phyloP scores from a whole-genome alignment of 2,797 vertebrate species.

The Spinibarbus caldwelli region DNA sequence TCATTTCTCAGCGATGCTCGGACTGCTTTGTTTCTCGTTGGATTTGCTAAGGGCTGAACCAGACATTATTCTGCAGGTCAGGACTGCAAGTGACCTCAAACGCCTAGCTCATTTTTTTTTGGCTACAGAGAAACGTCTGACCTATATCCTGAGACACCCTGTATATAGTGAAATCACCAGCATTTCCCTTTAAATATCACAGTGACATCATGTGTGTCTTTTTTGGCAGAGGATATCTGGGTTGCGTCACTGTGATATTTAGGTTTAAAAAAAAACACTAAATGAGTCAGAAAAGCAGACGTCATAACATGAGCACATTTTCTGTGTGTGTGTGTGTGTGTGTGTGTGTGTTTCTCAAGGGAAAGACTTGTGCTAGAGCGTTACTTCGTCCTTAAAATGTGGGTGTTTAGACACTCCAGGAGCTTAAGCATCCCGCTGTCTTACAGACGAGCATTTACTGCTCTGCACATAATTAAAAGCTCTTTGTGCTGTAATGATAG shows the following conservation, averaged over 20 bases:
- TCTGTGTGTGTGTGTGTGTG: conserved; percentile 64
- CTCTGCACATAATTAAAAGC: conserved; percentile 78
- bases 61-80: conserved; percentile 14
- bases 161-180: neutral
- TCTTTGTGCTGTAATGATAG: conserved; percentile 70
- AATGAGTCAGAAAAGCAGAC: conserved; percentile 69
- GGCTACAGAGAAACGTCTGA: neutral
- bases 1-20: neutral
- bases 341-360: conserved; percentile 70
- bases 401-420: conserved; percentile 69
- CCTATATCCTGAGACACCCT: neutral
- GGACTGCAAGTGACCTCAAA: conserved; percentile 20
- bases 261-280: conserved; percentile 72
- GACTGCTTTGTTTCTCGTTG: neutral
- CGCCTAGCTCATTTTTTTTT: neutral
- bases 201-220: conserved; percentile 58
- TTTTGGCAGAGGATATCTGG: conserved; percentile 50
- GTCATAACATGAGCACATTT: conserved; percentile 75
- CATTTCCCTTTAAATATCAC: conserved; percentile 38
- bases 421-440: conserved; percentile 70
- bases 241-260: conserved; percentile 50
- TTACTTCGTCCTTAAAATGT: conserved; percentile 70
- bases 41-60: neutral
- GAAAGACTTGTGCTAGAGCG: conserved; percentile 70
- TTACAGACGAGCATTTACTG: conserved; percentile 77